These are phyloP conservation scores for Collichthys lucidus DNA, from an alignment of 2,113 vertebrate species.

Conservation along the genomic window DNA sequence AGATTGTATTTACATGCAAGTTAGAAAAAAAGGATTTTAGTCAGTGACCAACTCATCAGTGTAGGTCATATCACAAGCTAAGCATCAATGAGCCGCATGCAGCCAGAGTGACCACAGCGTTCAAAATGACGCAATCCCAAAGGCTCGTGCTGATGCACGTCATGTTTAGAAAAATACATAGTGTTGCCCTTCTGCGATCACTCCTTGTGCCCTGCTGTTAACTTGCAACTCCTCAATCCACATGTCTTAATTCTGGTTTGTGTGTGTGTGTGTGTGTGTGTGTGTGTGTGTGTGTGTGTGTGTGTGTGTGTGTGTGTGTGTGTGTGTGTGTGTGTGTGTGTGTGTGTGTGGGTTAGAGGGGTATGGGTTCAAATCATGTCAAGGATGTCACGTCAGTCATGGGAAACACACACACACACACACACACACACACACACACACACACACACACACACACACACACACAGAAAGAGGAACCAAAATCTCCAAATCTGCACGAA, in stretches of 20 bases:
- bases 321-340: background rate
- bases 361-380: background rate
- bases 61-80: background rate
- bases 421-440: too few relatives aligned
- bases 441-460: too few relatives aligned
- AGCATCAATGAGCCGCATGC: background rate
- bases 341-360: background rate
- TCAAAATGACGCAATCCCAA: conserved; percentile 6
- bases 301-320: background rate
- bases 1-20: too few relatives aligned
- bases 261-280: background rate
- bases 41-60: conserved; percentile 15
- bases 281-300: background rate
- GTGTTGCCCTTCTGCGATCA: background rate
- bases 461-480: conserved; percentile 50
- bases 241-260: background rate
- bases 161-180: background rate
- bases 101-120: background rate
- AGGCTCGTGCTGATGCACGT: background rate
- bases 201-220: background rate
- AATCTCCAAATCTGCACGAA: background rate
- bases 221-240: background rate
- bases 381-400: background rate
- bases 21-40: background rate
- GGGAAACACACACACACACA: background rate